phyloP scores from a whole-genome alignment of 2,113 vertebrate genomes.

The Arizona elegans region DNA sequence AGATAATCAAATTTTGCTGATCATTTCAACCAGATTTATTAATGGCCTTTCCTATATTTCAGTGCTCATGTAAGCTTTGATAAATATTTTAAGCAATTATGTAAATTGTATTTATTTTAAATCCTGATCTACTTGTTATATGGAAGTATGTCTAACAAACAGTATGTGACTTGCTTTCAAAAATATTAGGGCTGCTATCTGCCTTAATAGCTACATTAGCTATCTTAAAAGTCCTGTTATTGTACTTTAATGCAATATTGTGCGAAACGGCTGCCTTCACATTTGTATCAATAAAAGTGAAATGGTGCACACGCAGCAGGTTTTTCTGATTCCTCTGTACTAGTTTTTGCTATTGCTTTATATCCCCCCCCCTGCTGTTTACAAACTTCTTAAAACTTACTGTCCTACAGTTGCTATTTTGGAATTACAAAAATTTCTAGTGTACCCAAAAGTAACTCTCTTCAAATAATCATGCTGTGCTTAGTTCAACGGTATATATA shows the following conservation, averaged over 20 bases:
- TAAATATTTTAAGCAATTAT: background rate
- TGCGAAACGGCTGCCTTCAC: background rate
- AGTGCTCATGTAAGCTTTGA: background rate
- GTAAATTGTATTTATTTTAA: background rate
- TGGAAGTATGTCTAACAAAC: background rate
- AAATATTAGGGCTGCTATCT: background rate
- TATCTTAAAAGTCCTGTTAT: background rate
- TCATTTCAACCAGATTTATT: background rate
- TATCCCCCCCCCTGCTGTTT: background rate
- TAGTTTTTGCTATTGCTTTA: background rate
- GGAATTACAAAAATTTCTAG: background rate
- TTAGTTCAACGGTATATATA: background rate
- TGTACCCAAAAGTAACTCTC: conserved; percentile 25
- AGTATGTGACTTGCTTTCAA: background rate
- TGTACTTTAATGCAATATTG: background rate
- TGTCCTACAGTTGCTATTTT: fast-evolving
- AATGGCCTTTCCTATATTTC: background rate
- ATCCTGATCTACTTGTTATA: background rate
- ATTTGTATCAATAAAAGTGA: background rate
- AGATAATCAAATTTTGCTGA: background rate
- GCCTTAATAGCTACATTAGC: background rate
- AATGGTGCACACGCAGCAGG: background rate
- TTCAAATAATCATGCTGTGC: conserved; percentile 44
- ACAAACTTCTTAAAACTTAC: background rate
- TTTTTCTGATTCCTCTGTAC: background rate